Percentiles rank a stretch among this genome's conserved stretches.
Conservation (phyloP, 2,113 vertebrate genomes). For the Corythornis cristatus region DNA sequence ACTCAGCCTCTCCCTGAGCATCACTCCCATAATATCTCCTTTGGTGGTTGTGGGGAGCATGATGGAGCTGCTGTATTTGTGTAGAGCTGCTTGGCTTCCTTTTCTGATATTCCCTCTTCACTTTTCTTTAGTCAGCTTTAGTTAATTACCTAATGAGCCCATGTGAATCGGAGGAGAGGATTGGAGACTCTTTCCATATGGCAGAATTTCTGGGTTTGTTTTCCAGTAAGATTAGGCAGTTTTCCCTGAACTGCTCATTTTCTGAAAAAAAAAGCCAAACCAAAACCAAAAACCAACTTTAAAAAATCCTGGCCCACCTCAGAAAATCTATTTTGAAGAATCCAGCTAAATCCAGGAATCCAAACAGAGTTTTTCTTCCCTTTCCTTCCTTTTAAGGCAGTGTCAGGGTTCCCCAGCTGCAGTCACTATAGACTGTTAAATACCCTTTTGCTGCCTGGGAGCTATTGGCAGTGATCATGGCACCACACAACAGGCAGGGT, state of each 20-base stretch:
- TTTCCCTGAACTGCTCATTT: background rate
- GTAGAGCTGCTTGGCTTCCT: constrained; percentile 15
- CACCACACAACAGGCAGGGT: background rate
- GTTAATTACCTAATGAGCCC: constrained; percentile 42
- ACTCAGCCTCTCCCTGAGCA: background rate
- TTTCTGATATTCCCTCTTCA: background rate
- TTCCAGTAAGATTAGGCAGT: background rate
- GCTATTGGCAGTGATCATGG: background rate
- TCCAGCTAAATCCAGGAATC: background rate
- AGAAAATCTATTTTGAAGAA: background rate
- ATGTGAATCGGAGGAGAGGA: constrained; percentile 42
- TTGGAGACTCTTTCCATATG: constrained; percentile 36
- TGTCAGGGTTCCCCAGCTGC: background rate
- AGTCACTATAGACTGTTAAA: background rate
- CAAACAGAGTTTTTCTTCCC: background rate
- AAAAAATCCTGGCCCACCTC: background rate
- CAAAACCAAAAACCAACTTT: no score
- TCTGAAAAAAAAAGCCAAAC: background rate
- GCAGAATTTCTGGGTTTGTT: constrained; percentile 10
- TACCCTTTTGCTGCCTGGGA: background rate
- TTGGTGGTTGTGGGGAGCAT: background rate
- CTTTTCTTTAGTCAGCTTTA: constrained; percentile 28
- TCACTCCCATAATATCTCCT: background rate
- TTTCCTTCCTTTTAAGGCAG: background rate
- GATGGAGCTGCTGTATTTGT: background rate